A percentile compares a stretch with the other conserved stretches of the same genome.
These are phyloP conservation scores for Acleris holmiana DNA, from an alignment of 2,888 invertebrate genomes.

Conservation along the genomic window DNA sequence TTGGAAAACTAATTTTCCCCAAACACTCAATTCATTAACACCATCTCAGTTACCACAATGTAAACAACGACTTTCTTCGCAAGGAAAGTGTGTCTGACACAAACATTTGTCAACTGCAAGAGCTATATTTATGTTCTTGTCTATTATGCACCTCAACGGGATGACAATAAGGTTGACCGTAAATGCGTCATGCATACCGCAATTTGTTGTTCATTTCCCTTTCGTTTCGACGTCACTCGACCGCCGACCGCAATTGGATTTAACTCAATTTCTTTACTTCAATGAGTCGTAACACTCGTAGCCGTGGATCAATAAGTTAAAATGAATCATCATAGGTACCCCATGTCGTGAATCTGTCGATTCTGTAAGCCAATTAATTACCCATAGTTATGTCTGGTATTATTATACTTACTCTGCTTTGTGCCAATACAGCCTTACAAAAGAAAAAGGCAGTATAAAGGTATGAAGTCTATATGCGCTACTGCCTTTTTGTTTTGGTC, in stretches of 20 bases:
- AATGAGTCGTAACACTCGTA: conserved; percentile 1
- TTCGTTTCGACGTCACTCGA: conserved; percentile 8
- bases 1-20: background rate
- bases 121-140: too few relatives aligned
- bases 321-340: background rate
- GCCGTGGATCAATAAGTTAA: background rate
- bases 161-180: too few relatives aligned
- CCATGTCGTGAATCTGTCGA: too few relatives aligned
- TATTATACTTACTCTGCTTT: too few relatives aligned
- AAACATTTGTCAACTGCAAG: conserved; percentile 1
- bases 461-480: too few relatives aligned
- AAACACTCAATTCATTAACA: conserved; percentile 10
- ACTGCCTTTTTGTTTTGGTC: too few relatives aligned
- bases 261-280: conserved; percentile 10
- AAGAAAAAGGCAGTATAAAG: too few relatives aligned
- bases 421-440: too few relatives aligned
- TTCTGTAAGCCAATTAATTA: too few relatives aligned
- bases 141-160: too few relatives aligned
- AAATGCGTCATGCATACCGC: too few relatives aligned
- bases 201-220: conserved; percentile 8
- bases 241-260: conserved; percentile 11
- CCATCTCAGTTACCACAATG: conserved; percentile 3
- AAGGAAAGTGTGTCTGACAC: conserved; percentile 18
- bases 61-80: conserved; percentile 19
- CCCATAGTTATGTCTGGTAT: too few relatives aligned